Percentiles rank a stretch among this genome's conserved stretches.
phyloP scores from a whole-genome alignment of 2,888 invertebrate genomes.

The Melangyna quadrimaculata region DNA sequence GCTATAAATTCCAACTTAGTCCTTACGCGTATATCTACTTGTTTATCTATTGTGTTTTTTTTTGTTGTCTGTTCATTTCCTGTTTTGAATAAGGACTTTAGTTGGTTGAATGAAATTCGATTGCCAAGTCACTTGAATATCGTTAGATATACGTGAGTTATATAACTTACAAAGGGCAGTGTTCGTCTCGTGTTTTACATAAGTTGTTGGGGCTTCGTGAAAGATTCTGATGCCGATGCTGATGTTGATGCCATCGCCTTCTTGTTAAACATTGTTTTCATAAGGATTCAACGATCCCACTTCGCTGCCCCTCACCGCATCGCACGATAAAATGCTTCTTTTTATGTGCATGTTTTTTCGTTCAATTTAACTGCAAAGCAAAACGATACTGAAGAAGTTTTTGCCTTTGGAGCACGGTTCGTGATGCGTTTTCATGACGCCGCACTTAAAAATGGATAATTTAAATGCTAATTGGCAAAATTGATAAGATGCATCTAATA shows the following conservation, averaged over 20 bases:
- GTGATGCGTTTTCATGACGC: conserved; percentile 62
- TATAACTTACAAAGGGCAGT: conserved; percentile 11
- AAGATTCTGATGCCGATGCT: background rate
- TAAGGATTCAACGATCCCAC: conserved; percentile 8
- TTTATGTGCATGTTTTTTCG: conserved; percentile 56
- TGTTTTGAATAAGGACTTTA: conserved; percentile 15
- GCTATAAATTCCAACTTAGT: conserved; percentile 63
- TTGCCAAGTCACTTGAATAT: conserved; percentile 46
- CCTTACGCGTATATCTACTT: conserved; percentile 10
- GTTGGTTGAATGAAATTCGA: conserved; percentile 39
- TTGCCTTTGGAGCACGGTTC: conserved; percentile 38
- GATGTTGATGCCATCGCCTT: background rate
- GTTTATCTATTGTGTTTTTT: background rate
- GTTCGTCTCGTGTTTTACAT: conserved; percentile 45
- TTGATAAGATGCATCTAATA: conserved; percentile 44
- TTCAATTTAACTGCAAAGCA: conserved; percentile 56
- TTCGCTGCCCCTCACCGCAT: background rate
- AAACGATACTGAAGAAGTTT: conserved; percentile 40
- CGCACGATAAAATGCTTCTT: conserved; percentile 33
- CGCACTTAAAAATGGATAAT: conserved; percentile 55
- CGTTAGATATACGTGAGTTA: conserved; percentile 20
- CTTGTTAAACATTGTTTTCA: conserved; percentile 9
- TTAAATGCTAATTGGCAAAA: conserved; percentile 63
- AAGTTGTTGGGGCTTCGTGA: conserved; percentile 11
- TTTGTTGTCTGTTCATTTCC: background rate